Conservation (phyloP, 2,888 invertebrate species). For the Dolomedes plantarius region DNA sequence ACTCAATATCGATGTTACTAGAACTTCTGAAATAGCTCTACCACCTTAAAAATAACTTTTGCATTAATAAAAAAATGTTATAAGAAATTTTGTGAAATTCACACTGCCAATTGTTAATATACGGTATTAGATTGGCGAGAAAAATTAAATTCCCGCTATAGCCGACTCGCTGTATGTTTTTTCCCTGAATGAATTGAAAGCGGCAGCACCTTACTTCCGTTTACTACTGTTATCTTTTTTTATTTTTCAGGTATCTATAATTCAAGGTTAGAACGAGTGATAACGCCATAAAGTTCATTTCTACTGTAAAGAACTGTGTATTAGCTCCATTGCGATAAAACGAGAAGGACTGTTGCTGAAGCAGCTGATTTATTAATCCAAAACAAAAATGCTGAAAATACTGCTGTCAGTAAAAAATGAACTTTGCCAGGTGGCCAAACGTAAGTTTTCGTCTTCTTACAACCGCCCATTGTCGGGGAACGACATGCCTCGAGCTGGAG, state of each 20-base stretch:
- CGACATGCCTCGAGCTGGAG: constrained; percentile 64
- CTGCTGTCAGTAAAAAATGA: neutral
- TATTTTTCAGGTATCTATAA: neutral
- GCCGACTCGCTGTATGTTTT: no score
- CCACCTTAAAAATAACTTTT: no score
- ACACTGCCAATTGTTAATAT: no score
- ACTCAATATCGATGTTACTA: no score
- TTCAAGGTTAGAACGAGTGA: neutral
- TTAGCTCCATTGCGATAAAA: neutral
- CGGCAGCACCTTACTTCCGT: no score
- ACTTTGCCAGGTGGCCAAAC: neutral
- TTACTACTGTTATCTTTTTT: neutral
- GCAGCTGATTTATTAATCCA: neutral
- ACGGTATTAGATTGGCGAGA: no score
- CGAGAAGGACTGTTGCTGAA: neutral
- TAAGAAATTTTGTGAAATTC: no score
- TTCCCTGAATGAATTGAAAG: no score
- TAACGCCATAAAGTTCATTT: neutral
- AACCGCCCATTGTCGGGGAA: constrained; percentile 62
- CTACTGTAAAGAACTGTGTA: neutral
- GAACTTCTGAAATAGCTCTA: no score
- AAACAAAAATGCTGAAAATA: neutral
- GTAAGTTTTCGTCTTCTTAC: constrained; percentile 29
- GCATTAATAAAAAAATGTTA: no score
- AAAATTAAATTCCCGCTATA: no score